A percentile compares a stretch with the other conserved stretches of the same genome.
These are phyloP conservation scores for Leptinotarsa undecemlineata DNA, from an alignment of 1,140 invertebrate genomes.

Conservation along the genomic window DNA sequence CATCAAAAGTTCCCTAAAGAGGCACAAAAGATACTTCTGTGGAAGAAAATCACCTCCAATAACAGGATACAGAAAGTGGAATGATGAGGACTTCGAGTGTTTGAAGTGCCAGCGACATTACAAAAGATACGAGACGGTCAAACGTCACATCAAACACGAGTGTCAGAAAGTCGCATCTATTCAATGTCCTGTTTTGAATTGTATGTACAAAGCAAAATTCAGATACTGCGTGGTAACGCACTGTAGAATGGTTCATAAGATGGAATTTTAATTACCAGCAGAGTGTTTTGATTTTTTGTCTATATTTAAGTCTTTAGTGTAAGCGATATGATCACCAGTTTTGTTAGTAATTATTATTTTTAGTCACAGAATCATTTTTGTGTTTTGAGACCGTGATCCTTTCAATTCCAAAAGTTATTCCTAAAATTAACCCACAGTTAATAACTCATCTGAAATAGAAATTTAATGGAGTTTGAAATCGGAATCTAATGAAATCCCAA, in stretches of 20 bases:
- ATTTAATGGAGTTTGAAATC: too few species aligned
- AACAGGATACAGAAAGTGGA: constrained; percentile 55
- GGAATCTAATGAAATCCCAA: too few species aligned
- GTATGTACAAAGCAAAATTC: constrained; percentile 54
- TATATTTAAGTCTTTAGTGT: too few species aligned
- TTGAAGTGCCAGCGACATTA: constrained; percentile 59
- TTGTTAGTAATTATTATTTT: too few species aligned
- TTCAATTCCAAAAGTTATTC: too few species aligned
- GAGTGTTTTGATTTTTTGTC: too few species aligned
- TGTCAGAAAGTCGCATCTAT: constrained; percentile 60
- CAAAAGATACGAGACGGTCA: constrained; percentile 56
- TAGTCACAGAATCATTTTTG: too few species aligned
- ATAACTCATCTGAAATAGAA: too few species aligned
- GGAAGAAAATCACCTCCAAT: constrained; percentile 82
- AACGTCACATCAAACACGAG: constrained; percentile 61
- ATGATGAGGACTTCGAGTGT: constrained; percentile 49
- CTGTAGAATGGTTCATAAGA: constrained; percentile 53
- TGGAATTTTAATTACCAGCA: constrained; percentile 18
- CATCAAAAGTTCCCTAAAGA: constrained; percentile 70
- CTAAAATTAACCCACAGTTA: too few species aligned
- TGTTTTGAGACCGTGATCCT: too few species aligned
- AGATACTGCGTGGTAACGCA: constrained; percentile 58
- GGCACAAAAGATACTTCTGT: constrained; percentile 84
- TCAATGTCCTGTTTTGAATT: constrained; percentile 60
- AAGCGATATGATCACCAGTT: too few species aligned